Evolutionary conservation across 2,888 invertebrate genomes (phyloP), one percentile per base, ranked within the genome.

Genomic region (Nomada ruficornis): DNA sequence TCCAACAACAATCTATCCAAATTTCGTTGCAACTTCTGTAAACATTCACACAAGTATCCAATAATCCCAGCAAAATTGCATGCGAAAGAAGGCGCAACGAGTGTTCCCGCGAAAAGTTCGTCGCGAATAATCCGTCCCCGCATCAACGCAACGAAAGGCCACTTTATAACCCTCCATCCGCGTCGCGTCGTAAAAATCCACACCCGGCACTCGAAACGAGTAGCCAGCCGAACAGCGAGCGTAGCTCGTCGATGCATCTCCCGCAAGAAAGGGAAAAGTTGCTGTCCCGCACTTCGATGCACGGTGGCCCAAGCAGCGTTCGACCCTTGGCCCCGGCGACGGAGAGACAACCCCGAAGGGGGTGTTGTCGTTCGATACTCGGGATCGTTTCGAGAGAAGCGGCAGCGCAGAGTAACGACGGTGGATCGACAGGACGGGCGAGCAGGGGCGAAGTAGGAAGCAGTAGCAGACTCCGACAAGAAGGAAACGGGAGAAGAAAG

Each of bases 301-400:
- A 62, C 59, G 36, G 60, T 52, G 26, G 13, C 15, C 54, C 29
- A 54, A 70, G 55, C 65, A 62, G 59, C 54, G 55, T 68, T 80
- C 77, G 55, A 71, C 54, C 65, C 70, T 67, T 65, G 59, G 75
- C 68, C 67, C 42, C 2, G 26, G 2, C 57, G 44, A 69, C 60
- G 76, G 42, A 52, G 57, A 63, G 68, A 64, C 77, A 63, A 26
- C 44, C 69, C 36, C 69, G 60, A 71, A 57, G 50, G n/a, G 60
- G 57, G 44, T 60, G 68, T 42, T 60, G 68, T 42, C 72, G 73
- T 75, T 84, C 77, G 86, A 84, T 87, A 77, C 78, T 77, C 57
- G 59, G 54, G 60, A 75, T 82, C 84, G 84, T 82, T 84, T 69
- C 65, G 62, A 71, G 68, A 70, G 64, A 18, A 63, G 60, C 4